Percentiles rank a stretch among this genome's conserved stretches.
phyloP scores from a whole-genome alignment of 1,140 invertebrate genomes.

The Chironomus tepperi region DNA sequence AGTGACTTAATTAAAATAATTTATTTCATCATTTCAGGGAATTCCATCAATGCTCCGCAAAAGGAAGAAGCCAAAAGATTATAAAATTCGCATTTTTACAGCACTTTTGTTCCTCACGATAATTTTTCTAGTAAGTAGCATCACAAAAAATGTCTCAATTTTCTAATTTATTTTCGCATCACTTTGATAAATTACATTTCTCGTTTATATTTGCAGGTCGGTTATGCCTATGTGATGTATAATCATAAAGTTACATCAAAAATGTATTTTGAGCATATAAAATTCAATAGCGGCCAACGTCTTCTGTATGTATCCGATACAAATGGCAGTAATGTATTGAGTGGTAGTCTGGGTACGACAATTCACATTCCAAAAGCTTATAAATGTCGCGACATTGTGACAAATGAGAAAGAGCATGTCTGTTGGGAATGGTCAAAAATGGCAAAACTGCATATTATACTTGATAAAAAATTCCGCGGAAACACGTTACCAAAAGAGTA shows the following conservation, averaged over 20 bases:
- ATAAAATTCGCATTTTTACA: slow-evolving; percentile 71
- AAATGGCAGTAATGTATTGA: slow-evolving; percentile 60
- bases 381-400: slow-evolving; percentile 57
- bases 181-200: neutral
- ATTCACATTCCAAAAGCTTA: slow-evolving; percentile 53
- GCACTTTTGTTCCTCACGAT: slow-evolving; percentile 69
- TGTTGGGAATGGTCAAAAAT: slow-evolving; percentile 75
- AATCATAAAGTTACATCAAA: slow-evolving; percentile 68
- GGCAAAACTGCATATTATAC: slow-evolving; percentile 60
- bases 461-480: slow-evolving; percentile 43
- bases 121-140: slow-evolving; percentile 50
- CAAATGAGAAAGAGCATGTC: slow-evolving; percentile 47
- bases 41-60: slow-evolving; percentile 48
- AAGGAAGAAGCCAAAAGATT: slow-evolving; percentile 54
- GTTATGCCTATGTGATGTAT: slow-evolving; percentile 73
- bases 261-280: slow-evolving; percentile 73
- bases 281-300: slow-evolving; percentile 71
- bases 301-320: slow-evolving; percentile 62
- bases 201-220: slow-evolving; percentile 41
- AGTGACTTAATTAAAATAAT: too few species aligned
- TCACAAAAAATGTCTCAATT: slow-evolving; percentile 17
- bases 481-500: slow-evolving; percentile 36
- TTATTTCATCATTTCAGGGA: slow-evolving; percentile 33
- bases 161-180: neutral
- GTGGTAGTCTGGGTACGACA: slow-evolving; percentile 54